Conservation (phyloP, 1,140 invertebrate species). For the Drosophila melanica region DNA sequence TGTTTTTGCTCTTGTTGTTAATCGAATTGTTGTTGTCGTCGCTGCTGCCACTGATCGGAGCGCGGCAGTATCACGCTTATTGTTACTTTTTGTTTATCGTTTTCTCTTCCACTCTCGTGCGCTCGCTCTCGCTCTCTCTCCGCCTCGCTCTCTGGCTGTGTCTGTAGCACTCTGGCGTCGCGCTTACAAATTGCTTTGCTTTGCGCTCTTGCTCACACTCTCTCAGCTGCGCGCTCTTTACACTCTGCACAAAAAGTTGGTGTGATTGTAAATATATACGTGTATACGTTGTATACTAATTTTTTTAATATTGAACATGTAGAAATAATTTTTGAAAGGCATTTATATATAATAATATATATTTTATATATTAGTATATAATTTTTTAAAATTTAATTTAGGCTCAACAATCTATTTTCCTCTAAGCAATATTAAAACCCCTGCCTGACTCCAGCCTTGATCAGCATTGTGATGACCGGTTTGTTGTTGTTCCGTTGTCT, state of each 20-base stretch:
- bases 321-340: too few species aligned
- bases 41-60: slow-evolving; percentile 33
- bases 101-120: slow-evolving; percentile 22
- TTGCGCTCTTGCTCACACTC: slow-evolving; percentile 42
- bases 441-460: slow-evolving; percentile 6
- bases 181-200: slow-evolving; percentile 46
- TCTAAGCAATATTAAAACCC: not conserved
- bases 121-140: slow-evolving; percentile 18
- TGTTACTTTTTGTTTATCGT: slow-evolving; percentile 41
- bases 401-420: too few species aligned
- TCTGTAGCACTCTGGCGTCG: slow-evolving; percentile 37
- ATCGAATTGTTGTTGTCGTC: slow-evolving; percentile 13
- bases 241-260: slow-evolving; percentile 50
- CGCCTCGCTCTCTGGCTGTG: slow-evolving; percentile 23
- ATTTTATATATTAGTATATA: too few species aligned
- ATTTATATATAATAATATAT: too few species aligned
- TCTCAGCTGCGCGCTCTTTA: slow-evolving; percentile 38
- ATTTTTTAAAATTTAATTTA: too few species aligned
- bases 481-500: slow-evolving; percentile 33
- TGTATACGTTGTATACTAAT: too few species aligned
- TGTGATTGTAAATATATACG: not conserved
- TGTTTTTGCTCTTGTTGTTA: slow-evolving; percentile 20
- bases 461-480: slow-evolving; percentile 32
- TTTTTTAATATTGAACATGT: too few species aligned
- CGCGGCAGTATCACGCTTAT: slow-evolving; percentile 39